Base-by-base conservation (phyloP, 2,888 invertebrate species). In the Norana najaformis region DNA sequence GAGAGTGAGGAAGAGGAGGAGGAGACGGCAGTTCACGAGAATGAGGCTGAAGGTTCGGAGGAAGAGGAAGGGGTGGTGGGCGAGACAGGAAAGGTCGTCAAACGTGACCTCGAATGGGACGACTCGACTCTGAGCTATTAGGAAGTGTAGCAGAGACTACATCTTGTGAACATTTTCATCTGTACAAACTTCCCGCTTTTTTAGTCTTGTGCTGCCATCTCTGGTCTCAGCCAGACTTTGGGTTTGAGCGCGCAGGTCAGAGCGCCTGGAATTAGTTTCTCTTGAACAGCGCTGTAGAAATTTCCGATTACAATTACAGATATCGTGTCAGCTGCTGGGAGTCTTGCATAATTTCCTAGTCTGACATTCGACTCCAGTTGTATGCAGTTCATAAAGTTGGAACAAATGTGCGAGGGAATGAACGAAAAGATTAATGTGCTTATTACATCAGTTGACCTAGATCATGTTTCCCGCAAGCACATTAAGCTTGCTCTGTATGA, bases 81-180 rank as follows among this genome's bases (percentile, higher is more conserved):
- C 34, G 90, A 39, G 53, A 30, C 47, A 41, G 90, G 88, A n/a
- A 85, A 90, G 83, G 90, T 83, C 35, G 47, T 89, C 69, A 39
- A 89, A 23, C 38, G 85, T 13, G 90, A 90, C 69, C 39, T 83
- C 18, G 90, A 90, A 82, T 82, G 85, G 90, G 90, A 90, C 30
- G 90, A 90, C 35, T 88, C 88, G 13, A 88, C 88, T 16, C 47
- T 88, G 53, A 85, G 35, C 36, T 85, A 85, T 16, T 85, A 85
- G 37, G 37, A 69, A 11, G 69, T 69, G 69, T 13, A n/a, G 69
- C 2, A 13, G n/a, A 30, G n/a, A 69, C 69, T 69, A n/a, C 69
- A 69, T 69, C 69, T n/a, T 30, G 69, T n/a, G 30, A 69, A 69
- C 69, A n/a, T n/a, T n/a, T n/a, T 69, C n/a, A n/a, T 69, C 69